Evolutionary conservation across 2,797 vertebrate genomes (phyloP).

Genomic region (Etheostoma nigrum): DNA sequence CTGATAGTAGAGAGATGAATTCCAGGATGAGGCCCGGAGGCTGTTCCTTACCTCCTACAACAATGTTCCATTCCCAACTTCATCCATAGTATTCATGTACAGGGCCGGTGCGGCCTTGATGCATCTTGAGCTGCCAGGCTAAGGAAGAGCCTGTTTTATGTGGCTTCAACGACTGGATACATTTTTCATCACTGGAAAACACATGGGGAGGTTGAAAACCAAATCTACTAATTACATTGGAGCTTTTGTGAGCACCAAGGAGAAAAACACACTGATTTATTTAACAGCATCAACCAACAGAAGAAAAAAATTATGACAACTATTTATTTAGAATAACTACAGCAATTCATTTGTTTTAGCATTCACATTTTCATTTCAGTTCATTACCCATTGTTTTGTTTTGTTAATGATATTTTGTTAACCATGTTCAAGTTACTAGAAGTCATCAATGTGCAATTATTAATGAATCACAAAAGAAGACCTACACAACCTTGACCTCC

Average conservation of each 20-base stretch:
- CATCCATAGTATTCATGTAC: conserved; percentile 43
- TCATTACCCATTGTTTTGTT: conserved; percentile 9
- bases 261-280: conserved; percentile 48
- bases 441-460: conserved; percentile 28
- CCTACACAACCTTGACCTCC: conserved; percentile 7
- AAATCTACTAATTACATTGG: conserved; percentile 32
- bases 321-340: conserved; percentile 5
- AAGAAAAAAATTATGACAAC: conserved; percentile 11
- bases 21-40: conserved; percentile 13
- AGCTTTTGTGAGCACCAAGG: conserved; percentile 21
- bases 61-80: conserved; percentile 30
- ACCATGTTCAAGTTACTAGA: neutral
- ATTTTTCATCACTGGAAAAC: conserved; percentile 31
- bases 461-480: conserved; percentile 40
- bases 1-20: conserved; percentile 54
- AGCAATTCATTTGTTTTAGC: conserved; percentile 21
- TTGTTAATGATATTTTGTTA: conserved; percentile 29
- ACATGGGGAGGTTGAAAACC: conserved; percentile 5
- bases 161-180: neutral
- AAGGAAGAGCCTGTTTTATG: conserved; percentile 15
- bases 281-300: conserved; percentile 22
- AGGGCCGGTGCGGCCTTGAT: neutral
- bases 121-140: conserved; percentile 17
- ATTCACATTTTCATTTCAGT: neutral
- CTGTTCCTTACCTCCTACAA: neutral